phyloP scores from a whole-genome alignment of 1,140 invertebrate species.

The Macrobrachium rosenbergii region DNA sequence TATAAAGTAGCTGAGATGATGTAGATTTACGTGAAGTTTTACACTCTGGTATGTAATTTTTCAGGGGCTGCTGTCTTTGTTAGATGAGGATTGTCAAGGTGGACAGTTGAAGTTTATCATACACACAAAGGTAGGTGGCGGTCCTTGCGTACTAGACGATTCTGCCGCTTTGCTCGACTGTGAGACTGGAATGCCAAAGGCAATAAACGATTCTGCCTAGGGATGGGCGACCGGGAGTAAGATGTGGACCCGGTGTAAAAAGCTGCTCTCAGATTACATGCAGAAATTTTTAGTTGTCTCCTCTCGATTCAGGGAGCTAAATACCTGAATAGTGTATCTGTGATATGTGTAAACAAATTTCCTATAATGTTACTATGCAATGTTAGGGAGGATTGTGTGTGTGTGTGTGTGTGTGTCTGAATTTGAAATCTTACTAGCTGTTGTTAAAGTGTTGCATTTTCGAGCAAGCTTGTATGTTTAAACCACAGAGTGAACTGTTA shows the following conservation, averaged over 20 bases:
- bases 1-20: background rate
- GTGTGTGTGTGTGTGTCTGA: too few relatives aligned
- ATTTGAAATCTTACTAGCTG: too few relatives aligned
- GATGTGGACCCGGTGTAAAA: background rate
- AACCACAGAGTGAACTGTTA: too few relatives aligned
- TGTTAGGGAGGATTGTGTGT: too few relatives aligned
- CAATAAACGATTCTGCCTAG: background rate
- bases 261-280: background rate
- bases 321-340: too few relatives aligned
- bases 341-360: too few relatives aligned
- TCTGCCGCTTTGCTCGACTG: background rate
- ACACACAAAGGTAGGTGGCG: background rate
- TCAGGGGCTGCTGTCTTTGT: background rate
- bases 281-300: constrained; percentile 3
- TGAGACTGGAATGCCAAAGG: background rate
- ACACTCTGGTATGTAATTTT: background rate
- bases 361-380: too few relatives aligned
- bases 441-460: too few relatives aligned
- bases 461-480: too few relatives aligned
- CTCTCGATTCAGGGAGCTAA: background rate
- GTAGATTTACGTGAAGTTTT: background rate
- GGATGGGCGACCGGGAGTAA: background rate
- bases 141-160: background rate
- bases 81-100: background rate
- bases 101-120: constrained; percentile 11